These are phyloP conservation scores for Acanthaster planci DNA, from an alignment of 35 echinoderm and acorn worm genomes.

Conservation along the genomic window DNA sequence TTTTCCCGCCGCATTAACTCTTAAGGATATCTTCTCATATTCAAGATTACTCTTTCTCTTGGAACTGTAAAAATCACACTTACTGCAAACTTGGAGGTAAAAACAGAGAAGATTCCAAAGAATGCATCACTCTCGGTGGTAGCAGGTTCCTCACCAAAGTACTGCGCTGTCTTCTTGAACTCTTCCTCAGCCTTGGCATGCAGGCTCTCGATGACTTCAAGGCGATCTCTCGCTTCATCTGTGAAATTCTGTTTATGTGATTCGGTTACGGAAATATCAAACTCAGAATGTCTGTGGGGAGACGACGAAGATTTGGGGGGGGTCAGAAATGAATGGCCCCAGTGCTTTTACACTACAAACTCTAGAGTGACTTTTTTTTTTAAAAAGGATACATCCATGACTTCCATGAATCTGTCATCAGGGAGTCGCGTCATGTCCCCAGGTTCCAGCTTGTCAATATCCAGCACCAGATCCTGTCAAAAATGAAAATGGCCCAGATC, in stretches of 20 bases:
- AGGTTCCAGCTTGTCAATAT: conserved; percentile 4
- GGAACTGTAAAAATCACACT: conserved; percentile 26
- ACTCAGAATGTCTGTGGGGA: neutral
- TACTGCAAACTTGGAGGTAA: conserved; percentile 89
- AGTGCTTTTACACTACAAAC: no score
- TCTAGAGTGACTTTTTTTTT: neutral
- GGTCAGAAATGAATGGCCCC: no score
- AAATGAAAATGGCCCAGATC: neutral
- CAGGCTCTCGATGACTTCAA: conserved; percentile 19
- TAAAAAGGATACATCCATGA: conserved; percentile 58
- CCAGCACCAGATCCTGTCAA: conserved; percentile 20
- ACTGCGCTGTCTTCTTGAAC: conserved; percentile 82
- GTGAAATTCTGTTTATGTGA: conserved; percentile 19
- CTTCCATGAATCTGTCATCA: conserved; percentile 47
- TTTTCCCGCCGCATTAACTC: no score
- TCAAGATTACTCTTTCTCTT: no score
- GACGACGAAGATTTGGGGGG: neutral
- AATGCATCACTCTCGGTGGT: conserved; percentile 71
- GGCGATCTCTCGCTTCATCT: conserved; percentile 51
- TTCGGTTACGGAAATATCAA: neutral
- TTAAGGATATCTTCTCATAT: no score
- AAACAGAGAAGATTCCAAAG: conserved; percentile 90
- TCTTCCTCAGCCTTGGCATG: conserved; percentile 46
- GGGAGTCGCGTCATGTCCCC: neutral
- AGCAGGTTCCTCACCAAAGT: conserved; percentile 82